Evolutionary conservation across 2,888 invertebrate genomes (phyloP).

Genomic region (Eilema depressum): DNA sequence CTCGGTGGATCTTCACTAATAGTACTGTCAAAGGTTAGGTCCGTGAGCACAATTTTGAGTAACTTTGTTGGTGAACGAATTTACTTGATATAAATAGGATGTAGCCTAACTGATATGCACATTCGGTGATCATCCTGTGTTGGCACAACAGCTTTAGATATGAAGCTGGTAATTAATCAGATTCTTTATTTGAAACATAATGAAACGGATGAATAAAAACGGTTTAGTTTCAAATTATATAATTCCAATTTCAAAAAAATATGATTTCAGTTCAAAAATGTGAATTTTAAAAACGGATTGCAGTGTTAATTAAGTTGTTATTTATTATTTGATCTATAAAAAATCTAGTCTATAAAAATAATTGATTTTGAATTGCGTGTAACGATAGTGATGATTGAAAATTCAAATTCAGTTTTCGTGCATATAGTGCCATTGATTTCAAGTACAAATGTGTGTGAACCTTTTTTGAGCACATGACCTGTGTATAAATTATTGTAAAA

Average conservation of each 20-base stretch:
- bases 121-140: slow-evolving; percentile 70
- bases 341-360: background rate
- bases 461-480: slow-evolving; percentile 19
- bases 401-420: slow-evolving; percentile 11
- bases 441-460: background rate
- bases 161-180: slow-evolving; percentile 80
- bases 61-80: slow-evolving; percentile 78
- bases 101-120: slow-evolving; percentile 63
- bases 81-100: slow-evolving; percentile 83
- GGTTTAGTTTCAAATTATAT: slow-evolving; percentile 13
- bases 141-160: slow-evolving; percentile 72
- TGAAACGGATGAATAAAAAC: background rate
- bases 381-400: slow-evolving; percentile 9
- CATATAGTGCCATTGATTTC: slow-evolving; percentile 1
- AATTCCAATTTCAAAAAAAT: slow-evolving; percentile 5
- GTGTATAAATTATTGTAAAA: slow-evolving; percentile 14
- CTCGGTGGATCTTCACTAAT: slow-evolving; percentile 50
- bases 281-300: slow-evolving; percentile 44
- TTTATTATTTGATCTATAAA: background rate
- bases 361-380: slow-evolving; percentile 5
- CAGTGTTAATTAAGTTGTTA: slow-evolving; percentile 7
- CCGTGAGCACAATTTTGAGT: slow-evolving; percentile 76
- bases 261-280: background rate
- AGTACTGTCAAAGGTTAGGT: slow-evolving; percentile 81
- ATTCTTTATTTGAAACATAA: slow-evolving; percentile 15